Conservation (phyloP, 2,797 vertebrate genomes). For the Falco columbarius region DNA sequence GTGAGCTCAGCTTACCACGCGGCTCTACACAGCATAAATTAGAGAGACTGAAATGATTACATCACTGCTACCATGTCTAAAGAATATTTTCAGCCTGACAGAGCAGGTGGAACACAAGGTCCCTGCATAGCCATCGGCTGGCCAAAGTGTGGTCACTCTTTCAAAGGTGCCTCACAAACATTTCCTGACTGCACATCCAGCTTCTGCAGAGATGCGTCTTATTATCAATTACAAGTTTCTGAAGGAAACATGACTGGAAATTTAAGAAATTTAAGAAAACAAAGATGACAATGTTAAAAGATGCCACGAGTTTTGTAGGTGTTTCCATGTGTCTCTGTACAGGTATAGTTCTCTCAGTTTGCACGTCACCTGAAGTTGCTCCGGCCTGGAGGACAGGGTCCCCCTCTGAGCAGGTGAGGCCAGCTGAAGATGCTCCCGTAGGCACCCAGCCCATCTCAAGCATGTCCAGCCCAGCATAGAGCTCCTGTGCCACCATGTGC, state of each 20-base stretch:
- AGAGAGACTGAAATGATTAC: background rate
- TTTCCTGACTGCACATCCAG: background rate
- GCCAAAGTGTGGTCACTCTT: background rate
- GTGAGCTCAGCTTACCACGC: fast-evolving
- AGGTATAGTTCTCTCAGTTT: background rate
- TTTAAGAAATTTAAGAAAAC: background rate
- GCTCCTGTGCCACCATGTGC: fast-evolving
- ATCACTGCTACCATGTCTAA: background rate
- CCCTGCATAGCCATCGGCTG: fast-evolving
- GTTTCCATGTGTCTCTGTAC: background rate
- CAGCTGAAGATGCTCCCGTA: fast-evolving
- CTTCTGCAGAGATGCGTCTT: background rate
- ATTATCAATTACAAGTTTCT: background rate
- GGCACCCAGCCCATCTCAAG: no score
- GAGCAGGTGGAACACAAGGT: background rate
- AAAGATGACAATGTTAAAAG: background rate
- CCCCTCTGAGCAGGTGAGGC: background rate
- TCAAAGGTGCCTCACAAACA: background rate
- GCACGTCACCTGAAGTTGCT: background rate
- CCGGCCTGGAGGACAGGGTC: background rate
- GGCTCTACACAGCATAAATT: background rate
- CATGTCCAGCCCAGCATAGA: background rate
- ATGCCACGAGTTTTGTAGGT: background rate
- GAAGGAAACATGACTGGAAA: background rate
- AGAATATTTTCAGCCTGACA: background rate